Conservation (phyloP, 2,113 vertebrate species). For the Electrona antarctica region DNA sequence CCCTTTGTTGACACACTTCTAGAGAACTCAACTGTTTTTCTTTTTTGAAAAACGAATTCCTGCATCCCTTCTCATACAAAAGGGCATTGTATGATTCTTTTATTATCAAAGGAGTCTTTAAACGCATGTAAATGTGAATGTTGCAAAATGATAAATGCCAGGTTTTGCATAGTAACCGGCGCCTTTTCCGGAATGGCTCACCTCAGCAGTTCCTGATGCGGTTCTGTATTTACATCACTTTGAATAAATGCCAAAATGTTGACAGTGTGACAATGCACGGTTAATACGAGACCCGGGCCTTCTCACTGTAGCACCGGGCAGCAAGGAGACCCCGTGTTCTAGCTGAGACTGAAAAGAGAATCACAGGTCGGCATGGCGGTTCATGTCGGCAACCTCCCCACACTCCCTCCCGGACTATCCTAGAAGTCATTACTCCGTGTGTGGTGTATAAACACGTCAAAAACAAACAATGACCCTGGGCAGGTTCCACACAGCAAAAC, state of each 20-base stretch:
- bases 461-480: slow-evolving; percentile 77
- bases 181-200: not conserved
- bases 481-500: slow-evolving; percentile 64
- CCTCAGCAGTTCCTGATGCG: slow-evolving; percentile 21
- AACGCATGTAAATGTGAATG: slow-evolving; percentile 28
- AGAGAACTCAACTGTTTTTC: not conserved
- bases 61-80: not conserved
- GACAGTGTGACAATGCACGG: not conserved
- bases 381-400: slow-evolving; percentile 32
- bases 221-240: slow-evolving; percentile 35
- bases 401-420: slow-evolving; percentile 34
- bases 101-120: slow-evolving; percentile 1
- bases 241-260: slow-evolving; percentile 20
- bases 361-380: slow-evolving; percentile 20
- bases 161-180: slow-evolving; percentile 53
- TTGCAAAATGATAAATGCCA: slow-evolving; percentile 25
- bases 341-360: slow-evolving; percentile 20
- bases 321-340: not conserved
- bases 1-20: not conserved
- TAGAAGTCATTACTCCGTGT: slow-evolving; percentile 70
- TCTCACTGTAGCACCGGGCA: not conserved
- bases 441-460: slow-evolving; percentile 78
- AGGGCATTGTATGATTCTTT: slow-evolving; percentile 2
- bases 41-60: not conserved
- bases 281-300: no score